Base-by-base conservation (phyloP, 1,140 invertebrate species). In the Ips typographus region DNA sequence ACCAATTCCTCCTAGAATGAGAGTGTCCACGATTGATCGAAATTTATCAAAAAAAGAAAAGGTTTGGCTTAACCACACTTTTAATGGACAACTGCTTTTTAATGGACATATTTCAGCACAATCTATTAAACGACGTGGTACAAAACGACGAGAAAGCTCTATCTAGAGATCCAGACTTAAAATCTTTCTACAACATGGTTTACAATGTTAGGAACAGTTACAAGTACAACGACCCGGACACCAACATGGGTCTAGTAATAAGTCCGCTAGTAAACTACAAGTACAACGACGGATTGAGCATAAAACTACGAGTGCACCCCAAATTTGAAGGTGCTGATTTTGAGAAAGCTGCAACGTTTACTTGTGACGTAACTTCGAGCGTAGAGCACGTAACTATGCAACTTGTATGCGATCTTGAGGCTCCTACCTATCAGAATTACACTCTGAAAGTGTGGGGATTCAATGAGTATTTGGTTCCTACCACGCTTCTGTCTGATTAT, bases 331-430 rank as follows among this genome's bases (percentile, higher is more conserved):
- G 80, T 40, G 82, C 80, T 52, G 80, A 82, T 69, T 77, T 79
- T 61, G 82, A 84, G 71, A 79, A 87, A 67, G 90, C 91, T 0
- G 88, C 95, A 72, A 88, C 87, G 7, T 95, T 96, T 79, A 95
- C 92, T 7, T 95, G 93, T 79, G 91, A 95, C 81, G 93, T 96
- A 71, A 90, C 89, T 74, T 90, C 91, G 38, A 92, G 88, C 65
- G 88, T 95, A 39, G 93, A 95, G 73, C 92, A 95, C 77, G 89
- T 96, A 51, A 91, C 96, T 75, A 83, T 90, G 68, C 93, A 95
- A 76, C 88, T 94, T n/a, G 87, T 94, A 38, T 93, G 90, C 80
- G 89, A 91, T 41, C 81, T 94, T 42, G 92, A 93, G 67, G 88
- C 77, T 1, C 77, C 79, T 7, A 55, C 74, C 2, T 65, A 73